These are phyloP conservation scores for Ryuthela nishihirai DNA, from an alignment of 2,888 invertebrate genomes.

Conservation along the genomic window DNA sequence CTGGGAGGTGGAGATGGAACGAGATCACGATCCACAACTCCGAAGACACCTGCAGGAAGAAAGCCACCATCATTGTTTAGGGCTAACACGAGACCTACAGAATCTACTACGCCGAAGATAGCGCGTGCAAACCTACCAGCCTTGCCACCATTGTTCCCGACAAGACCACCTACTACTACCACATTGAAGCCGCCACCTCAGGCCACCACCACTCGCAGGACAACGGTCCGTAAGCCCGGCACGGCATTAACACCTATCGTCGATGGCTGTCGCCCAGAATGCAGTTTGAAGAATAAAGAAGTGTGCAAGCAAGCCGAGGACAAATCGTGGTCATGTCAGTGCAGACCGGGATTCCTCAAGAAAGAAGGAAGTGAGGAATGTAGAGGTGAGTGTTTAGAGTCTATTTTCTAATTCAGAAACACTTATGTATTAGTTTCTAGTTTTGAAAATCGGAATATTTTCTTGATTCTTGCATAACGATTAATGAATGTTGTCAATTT, in stretches of 20 bases:
- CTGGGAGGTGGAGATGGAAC: constrained; percentile 20
- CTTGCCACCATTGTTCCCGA: constrained; percentile 30
- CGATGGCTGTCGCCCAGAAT: constrained; percentile 43
- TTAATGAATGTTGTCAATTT: too few species aligned
- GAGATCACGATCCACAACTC: neutral
- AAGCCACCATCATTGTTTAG: constrained; percentile 29
- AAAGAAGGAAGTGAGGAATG: constrained; percentile 41
- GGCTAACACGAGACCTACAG: constrained; percentile 35
- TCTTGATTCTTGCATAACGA: too few species aligned
- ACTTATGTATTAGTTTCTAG: too few species aligned
- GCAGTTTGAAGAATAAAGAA: constrained; percentile 44
- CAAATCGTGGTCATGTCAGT: constrained; percentile 44
- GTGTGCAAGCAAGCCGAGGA: constrained; percentile 42
- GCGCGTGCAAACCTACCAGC: constrained; percentile 19
- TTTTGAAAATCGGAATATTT: too few species aligned
- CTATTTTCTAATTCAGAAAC: too few species aligned
- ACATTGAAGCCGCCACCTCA: constrained; percentile 15
- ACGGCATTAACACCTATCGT: constrained; percentile 15
- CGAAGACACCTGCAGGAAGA: neutral
- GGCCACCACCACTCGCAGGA: constrained; percentile 16
- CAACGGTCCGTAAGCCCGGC: constrained; percentile 23
- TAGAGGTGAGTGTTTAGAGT: constrained; percentile 43
- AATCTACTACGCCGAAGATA: constrained; percentile 28
- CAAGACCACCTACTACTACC: constrained; percentile 34
- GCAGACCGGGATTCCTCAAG: constrained; percentile 45